Percentiles rank a stretch among this genome's conserved stretches.
These are phyloP conservation scores for Scolopax mira DNA, from an alignment of 2,113 vertebrate species.

Conservation along the genomic window DNA sequence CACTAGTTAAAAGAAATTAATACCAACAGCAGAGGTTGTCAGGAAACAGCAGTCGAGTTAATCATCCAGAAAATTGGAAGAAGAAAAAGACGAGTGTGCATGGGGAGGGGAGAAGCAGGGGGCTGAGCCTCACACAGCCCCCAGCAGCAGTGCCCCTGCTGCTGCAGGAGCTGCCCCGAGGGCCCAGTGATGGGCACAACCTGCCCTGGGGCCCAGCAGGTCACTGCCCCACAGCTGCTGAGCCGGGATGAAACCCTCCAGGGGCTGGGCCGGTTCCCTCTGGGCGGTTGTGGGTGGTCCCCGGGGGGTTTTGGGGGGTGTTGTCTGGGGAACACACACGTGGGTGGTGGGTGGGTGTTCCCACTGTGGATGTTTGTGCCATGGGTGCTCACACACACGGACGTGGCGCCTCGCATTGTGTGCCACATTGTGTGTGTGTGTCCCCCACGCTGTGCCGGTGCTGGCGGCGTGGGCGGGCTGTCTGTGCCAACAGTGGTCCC, in stretches of 20 bases:
- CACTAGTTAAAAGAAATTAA: conserved; percentile 45
- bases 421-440: background rate
- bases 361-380: background rate
- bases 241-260: background rate
- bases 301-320: no score
- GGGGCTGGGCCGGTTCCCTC: no score
- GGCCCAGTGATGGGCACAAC: background rate
- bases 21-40: conserved; percentile 26
- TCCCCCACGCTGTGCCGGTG: background rate
- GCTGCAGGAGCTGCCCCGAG: background rate
- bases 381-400: background rate
- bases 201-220: no score
- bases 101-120: background rate
- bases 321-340: background rate
- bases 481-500: background rate
- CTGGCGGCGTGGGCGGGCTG: background rate
- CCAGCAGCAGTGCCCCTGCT: background rate
- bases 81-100: background rate
- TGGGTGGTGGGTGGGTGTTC: background rate
- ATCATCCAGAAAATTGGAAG: conserved; percentile 56
- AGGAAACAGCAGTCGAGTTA: conserved; percentile 23
- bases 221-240: background rate
- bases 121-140: background rate
- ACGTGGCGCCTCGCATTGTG: background rate
- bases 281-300: background rate